Conservation (phyloP, 2,797 vertebrate species). For the Microcaecilia unicolor region DNA sequence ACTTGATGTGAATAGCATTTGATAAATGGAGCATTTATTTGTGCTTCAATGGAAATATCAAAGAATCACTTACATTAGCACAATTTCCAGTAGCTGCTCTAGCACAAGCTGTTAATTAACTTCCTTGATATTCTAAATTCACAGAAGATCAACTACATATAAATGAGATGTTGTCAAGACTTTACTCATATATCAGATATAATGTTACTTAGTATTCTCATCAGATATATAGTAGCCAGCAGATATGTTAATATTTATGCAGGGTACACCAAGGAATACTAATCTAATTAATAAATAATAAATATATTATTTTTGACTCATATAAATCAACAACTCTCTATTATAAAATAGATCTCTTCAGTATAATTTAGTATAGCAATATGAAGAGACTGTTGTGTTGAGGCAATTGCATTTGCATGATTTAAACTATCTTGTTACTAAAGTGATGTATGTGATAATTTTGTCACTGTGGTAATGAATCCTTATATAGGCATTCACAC, state of each 20-base stretch:
- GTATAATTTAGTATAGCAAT: slow-evolving; percentile 40
- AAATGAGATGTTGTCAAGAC: slow-evolving; percentile 31
- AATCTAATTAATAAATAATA: slow-evolving; percentile 58
- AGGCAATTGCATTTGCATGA: slow-evolving; percentile 23
- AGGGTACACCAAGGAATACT: slow-evolving; percentile 30
- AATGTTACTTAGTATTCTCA: slow-evolving; percentile 22
- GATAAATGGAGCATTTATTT: slow-evolving; percentile 3
- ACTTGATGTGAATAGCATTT: background rate
- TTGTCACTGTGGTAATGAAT: too few relatives aligned
- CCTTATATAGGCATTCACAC: too few relatives aligned
- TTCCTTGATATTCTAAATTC: slow-evolving; percentile 26
- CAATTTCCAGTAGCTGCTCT: slow-evolving; percentile 3
- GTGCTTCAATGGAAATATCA: slow-evolving; percentile 2
- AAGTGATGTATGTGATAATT: background rate
- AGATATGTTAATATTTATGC: slow-evolving; percentile 56
- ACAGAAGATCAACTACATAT: slow-evolving; percentile 28
- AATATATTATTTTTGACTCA: slow-evolving; percentile 42
- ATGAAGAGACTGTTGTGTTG: slow-evolving; percentile 27
- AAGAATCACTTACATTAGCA: slow-evolving; percentile 11
- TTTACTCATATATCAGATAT: slow-evolving; percentile 22
- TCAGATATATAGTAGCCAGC: slow-evolving; percentile 27
- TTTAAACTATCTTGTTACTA: slow-evolving; percentile 26
- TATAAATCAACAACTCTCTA: slow-evolving; percentile 43
- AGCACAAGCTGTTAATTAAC: slow-evolving; percentile 35
- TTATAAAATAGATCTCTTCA: slow-evolving; percentile 29